Conservation (phyloP, 23 tunicate species). For the Phallusia fumigata region DNA sequence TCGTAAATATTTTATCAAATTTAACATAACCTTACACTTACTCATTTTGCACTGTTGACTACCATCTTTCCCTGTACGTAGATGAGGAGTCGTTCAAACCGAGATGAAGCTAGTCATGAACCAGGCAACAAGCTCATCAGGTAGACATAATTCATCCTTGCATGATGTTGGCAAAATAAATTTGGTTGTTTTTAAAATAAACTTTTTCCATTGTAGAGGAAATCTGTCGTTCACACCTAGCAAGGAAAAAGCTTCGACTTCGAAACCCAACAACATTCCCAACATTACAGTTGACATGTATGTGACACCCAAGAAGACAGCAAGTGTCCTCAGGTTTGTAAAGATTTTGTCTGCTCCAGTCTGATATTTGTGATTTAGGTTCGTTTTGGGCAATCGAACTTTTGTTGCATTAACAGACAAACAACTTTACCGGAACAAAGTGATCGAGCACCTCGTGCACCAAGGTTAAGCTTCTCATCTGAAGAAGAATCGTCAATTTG, state of each 20-base stretch:
- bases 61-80: background rate
- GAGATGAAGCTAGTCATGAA: background rate
- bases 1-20: too few species aligned
- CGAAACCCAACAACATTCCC: conserved; percentile 1
- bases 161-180: background rate
- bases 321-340: background rate
- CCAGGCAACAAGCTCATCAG: background rate
- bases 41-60: too few species aligned
- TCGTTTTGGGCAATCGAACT: too few species aligned
- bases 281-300: conserved; percentile 2
- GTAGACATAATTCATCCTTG: background rate
- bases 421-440: too few species aligned
- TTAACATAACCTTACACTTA: too few species aligned
- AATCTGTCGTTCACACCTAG: background rate
- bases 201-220: background rate
- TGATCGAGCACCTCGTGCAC: too few species aligned
- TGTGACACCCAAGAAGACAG: background rate
- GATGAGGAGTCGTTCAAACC: background rate
- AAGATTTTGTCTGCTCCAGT: background rate
- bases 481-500: too few species aligned
- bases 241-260: background rate
- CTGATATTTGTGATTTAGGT: too few species aligned
- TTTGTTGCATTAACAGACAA: too few species aligned
- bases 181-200: background rate
- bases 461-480: too few species aligned